These are phyloP conservation scores for Eupeodes luniger DNA, from an alignment of 2,888 invertebrate genomes.

Conservation along the genomic window DNA sequence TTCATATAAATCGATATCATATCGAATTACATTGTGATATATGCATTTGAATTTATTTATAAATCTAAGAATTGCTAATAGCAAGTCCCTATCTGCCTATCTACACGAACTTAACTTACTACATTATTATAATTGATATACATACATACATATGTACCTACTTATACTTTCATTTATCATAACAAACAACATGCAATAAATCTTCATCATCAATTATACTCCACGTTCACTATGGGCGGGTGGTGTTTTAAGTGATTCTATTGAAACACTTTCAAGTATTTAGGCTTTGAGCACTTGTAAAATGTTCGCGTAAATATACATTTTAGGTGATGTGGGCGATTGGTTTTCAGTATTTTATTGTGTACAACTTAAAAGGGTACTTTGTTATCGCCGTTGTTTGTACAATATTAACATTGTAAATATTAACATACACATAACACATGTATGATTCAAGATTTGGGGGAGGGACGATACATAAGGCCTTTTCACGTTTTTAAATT, in stretches of 20 bases:
- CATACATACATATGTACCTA: too few relatives aligned
- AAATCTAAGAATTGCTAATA: too few relatives aligned
- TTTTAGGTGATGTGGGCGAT: neutral
- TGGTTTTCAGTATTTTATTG: neutral
- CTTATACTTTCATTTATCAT: conserved; percentile 8
- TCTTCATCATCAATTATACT: conserved; percentile 12
- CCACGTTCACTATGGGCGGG: conserved; percentile 6
- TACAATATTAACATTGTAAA: neutral
- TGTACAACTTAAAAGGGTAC: neutral
- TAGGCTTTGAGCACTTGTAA: neutral
- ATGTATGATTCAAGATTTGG: too few relatives aligned
- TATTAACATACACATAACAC: too few relatives aligned
- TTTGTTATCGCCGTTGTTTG: neutral
- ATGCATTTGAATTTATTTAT: too few relatives aligned
- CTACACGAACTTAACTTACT: neutral
- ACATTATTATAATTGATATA: neutral
- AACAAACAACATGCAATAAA: conserved; percentile 12
- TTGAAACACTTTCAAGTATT: conserved; percentile 14
- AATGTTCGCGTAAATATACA: neutral
- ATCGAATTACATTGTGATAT: too few relatives aligned
- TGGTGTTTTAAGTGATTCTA: conserved; percentile 4
- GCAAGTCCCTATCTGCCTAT: too few relatives aligned
- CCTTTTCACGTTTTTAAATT: too few relatives aligned
- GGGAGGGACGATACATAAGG: too few relatives aligned
- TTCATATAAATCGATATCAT: too few relatives aligned